Base-by-base conservation (phyloP, 2,888 invertebrate genomes). In the Lepetodrilus schrolli region DNA sequence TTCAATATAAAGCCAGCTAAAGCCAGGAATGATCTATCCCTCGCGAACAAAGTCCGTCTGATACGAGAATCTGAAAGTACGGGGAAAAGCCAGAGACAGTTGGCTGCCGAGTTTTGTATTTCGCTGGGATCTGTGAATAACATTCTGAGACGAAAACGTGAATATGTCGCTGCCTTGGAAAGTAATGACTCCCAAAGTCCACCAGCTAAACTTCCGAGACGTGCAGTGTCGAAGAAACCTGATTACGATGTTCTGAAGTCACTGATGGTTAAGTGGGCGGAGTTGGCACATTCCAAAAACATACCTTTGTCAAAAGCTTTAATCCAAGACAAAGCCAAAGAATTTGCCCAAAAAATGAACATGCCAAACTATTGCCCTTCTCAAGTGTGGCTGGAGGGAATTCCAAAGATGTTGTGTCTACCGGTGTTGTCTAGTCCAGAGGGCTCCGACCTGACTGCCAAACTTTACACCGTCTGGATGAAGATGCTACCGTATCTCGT, bases 401-500 rank as follows among this genome's bases (percentile, higher is more conserved):
- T 74, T 7, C 50, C 48, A 30, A 51, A 70, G 38, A 38, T 68
- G 20, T 17, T 71, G n/a, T 47, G 66, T 36, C 43, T 74, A 13
- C 68, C 66, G n/a, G 4, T 73, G n/a, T 38, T 30, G 13, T 38
- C 66, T 37, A n/a, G 23, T 66, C 2, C 37, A 10, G 50, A 73
- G 50, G 30, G 26, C 30, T 51, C 72, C 7, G 75, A 75, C 26
- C 26, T 43, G 13, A 68, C 68, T 4, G 65, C 26, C 68, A 72
- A 49, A 5, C 37, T 75, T 37, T 26, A 68, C 68, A 47, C 58
- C n/a, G 66, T 70, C 37, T 76, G 76, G 76, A 51, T 20, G 7
- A 76, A 76, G 74, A 76, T 76, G 76, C 26, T 76, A 37, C 76
- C 76, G 7, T 76, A 71, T 38, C 70, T 74, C 37, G 43, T 74